These are phyloP conservation scores for Caenorhabditis imperialis DNA, from an alignment of 2,888 invertebrate genomes.

Conservation along the genomic window DNA sequence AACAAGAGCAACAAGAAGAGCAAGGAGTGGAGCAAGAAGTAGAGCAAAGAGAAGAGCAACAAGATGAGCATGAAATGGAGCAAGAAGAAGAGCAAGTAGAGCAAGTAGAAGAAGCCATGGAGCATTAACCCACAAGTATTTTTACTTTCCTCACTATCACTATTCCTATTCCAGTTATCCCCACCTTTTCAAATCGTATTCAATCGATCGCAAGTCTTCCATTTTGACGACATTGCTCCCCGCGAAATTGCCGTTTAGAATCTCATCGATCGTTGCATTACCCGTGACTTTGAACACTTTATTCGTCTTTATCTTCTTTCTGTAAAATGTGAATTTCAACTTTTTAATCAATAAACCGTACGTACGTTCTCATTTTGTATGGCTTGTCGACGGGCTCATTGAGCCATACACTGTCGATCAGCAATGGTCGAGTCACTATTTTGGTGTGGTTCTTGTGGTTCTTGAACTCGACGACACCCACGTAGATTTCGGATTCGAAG, in stretches of 20 bases:
- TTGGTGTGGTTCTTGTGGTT: constrained; percentile 12
- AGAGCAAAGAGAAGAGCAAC: too few species aligned
- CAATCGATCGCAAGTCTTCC: constrained; percentile 22
- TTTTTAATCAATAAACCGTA: too few species aligned
- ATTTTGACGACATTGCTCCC: constrained; percentile 17
- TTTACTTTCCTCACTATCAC: too few species aligned
- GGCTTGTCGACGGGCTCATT: constrained; percentile 37
- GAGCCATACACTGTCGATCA: constrained; percentile 36
- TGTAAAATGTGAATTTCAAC: constrained; percentile 3
- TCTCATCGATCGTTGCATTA: not conserved
- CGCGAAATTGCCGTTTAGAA: constrained; percentile 11
- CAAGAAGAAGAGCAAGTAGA: too few species aligned
- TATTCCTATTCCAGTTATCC: too few species aligned
- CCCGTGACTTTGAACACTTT: constrained; percentile 15
- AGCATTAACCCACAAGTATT: too few species aligned
- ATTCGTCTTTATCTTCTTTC: constrained; percentile 17
- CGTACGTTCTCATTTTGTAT: constrained; percentile 34
- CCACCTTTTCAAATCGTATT: constrained; percentile 3
- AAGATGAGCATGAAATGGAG: too few species aligned
- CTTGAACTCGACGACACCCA: constrained; percentile 24
- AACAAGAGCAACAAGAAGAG: too few species aligned
- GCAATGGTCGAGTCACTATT: constrained; percentile 17
- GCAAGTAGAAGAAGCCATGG: too few species aligned
- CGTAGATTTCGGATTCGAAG: constrained; percentile 36
- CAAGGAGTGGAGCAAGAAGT: too few species aligned